phyloP scores from a whole-genome alignment of 2,888 invertebrate genomes.

The Phrixothrix hirtus region DNA sequence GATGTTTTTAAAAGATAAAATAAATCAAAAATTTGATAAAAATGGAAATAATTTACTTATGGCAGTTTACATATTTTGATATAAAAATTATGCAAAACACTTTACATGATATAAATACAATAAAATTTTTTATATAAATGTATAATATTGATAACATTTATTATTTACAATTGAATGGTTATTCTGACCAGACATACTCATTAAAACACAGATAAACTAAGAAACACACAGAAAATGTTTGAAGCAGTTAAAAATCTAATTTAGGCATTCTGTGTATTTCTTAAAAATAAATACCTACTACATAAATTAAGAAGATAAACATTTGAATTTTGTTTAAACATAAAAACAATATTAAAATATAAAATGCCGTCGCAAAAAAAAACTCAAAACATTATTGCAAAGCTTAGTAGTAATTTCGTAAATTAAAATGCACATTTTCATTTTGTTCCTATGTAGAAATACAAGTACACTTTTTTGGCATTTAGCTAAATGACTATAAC shows the following conservation, averaged over 20 bases:
- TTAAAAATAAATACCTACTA: slow-evolving; percentile 13
- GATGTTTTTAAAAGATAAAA: background rate
- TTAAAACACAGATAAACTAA: slow-evolving; percentile 47
- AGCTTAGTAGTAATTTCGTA: slow-evolving; percentile 4
- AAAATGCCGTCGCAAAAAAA: no score
- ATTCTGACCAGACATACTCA: slow-evolving; percentile 56
- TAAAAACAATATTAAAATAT: no score
- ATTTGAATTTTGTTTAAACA: no score
- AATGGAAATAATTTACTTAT: slow-evolving; percentile 41
- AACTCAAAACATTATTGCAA: slow-evolving; percentile 1
- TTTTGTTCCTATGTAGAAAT: slow-evolving; percentile 19
- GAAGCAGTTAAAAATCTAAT: no score
- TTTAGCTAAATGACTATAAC: slow-evolving; percentile 28
- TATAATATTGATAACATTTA: slow-evolving; percentile 51
- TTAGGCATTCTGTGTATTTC: slow-evolving; percentile 15
- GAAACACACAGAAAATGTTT: slow-evolving; percentile 42
- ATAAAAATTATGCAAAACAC: slow-evolving; percentile 53
- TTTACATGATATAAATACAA: slow-evolving; percentile 49
- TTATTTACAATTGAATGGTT: slow-evolving; percentile 49
- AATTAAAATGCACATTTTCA: slow-evolving; percentile 10
- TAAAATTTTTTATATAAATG: slow-evolving; percentile 45
- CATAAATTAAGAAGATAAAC: slow-evolving; percentile 4
- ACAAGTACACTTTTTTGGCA: slow-evolving; percentile 32
- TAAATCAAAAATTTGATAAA: slow-evolving; percentile 4
- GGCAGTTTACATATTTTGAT: slow-evolving; percentile 49